These are phyloP conservation scores for Cyprinodon diabolis DNA, from an alignment of 2,797 vertebrate genomes.

Conservation along the genomic window DNA sequence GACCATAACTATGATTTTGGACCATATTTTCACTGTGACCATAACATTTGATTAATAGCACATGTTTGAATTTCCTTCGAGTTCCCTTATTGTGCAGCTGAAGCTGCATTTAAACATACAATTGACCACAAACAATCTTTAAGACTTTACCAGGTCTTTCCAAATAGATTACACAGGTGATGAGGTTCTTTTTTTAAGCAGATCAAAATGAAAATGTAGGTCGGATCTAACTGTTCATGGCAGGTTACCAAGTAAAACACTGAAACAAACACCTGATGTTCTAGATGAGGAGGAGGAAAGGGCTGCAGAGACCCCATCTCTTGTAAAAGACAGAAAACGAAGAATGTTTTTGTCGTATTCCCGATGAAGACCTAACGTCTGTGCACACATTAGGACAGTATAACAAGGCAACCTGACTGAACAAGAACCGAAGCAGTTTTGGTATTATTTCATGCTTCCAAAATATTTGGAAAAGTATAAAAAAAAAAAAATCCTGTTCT, in stretches of 20 bases:
- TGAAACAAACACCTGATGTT: background rate
- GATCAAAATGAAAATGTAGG: conserved; percentile 1
- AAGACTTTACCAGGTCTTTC: conserved; percentile 5
- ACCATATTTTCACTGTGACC: conserved; percentile 7
- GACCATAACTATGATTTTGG: conserved; percentile 3
- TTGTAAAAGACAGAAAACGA: conserved; percentile 28
- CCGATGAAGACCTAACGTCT: conserved; percentile 44
- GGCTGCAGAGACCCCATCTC: conserved; percentile 34
- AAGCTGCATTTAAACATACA: background rate
- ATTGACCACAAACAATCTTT: background rate
- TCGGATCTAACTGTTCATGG: conserved; percentile 10
- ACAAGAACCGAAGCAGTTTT: conserved; percentile 29
- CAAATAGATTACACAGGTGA: background rate
- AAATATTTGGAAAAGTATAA: conserved; percentile 41
- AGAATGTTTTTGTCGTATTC: conserved; percentile 27
- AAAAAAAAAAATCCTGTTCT: conserved; percentile 33
- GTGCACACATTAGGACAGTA: conserved; percentile 38
- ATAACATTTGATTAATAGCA: background rate
- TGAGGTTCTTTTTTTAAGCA: background rate
- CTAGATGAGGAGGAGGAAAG: conserved; percentile 6
- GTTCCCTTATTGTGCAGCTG: background rate
- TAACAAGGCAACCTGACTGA: conserved; percentile 39
- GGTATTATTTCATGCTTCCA: conserved; percentile 49
- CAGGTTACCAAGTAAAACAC: conserved; percentile 11
- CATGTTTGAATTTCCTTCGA: background rate